phyloP scores from a whole-genome alignment of 2,888 invertebrate species.

The Clepsis dumicolana region DNA sequence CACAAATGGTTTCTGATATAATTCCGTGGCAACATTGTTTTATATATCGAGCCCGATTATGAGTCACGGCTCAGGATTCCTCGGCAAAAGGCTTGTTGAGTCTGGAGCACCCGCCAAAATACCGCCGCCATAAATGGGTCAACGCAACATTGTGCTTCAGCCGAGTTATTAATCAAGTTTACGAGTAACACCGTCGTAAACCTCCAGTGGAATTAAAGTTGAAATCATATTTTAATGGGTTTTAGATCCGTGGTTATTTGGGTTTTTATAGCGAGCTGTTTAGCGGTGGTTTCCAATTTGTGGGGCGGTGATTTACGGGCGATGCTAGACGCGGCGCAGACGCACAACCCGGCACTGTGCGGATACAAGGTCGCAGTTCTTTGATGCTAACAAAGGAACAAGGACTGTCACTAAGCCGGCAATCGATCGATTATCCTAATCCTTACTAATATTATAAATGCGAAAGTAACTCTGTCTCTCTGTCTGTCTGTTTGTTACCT shows the following conservation, averaged over 20 bases:
- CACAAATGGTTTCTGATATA: not conserved
- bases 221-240: constrained; percentile 84
- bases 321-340: constrained; percentile 75
- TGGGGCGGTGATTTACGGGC: constrained; percentile 76
- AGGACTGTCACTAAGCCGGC: not conserved
- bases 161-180: constrained; percentile 81
- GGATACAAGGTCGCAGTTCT: constrained; percentile 13
- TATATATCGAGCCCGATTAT: constrained; percentile 43
- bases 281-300: constrained; percentile 79
- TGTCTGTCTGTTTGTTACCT: too few relatives aligned
- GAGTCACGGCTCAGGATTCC: constrained; percentile 54
- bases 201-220: constrained; percentile 78
- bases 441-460: too few relatives aligned
- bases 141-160: constrained; percentile 77
- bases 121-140: constrained; percentile 75
- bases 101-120: constrained; percentile 78
- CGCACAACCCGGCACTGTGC: constrained; percentile 44
- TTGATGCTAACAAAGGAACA: constrained; percentile 20
- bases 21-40: constrained; percentile 28
- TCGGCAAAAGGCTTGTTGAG: constrained; percentile 67
- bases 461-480: too few relatives aligned
- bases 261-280: constrained; percentile 72
- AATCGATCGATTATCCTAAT: not conserved
- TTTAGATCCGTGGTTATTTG: constrained; percentile 82
- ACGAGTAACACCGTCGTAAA: constrained; percentile 75